Percentiles rank a stretch among this genome's conserved stretches.
Conservation (phyloP, 2,797 vertebrate genomes). For the Oceanodroma leucorhoa region DNA sequence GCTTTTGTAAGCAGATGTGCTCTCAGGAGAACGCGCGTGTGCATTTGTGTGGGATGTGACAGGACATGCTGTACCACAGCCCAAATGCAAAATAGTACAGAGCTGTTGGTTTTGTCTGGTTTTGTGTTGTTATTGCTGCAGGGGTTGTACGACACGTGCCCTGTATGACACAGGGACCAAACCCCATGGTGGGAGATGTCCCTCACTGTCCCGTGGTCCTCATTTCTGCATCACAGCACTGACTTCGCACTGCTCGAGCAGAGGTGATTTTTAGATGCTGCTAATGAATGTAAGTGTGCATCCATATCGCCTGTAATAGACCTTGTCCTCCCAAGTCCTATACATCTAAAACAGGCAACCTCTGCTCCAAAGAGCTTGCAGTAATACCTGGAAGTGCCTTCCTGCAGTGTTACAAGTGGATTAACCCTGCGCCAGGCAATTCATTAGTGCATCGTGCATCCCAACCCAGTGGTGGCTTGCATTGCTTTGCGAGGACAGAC, state of each 20-base stretch:
- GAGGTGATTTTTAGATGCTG: background rate
- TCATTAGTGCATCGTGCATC: fast-evolving
- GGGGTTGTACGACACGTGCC: fast-evolving
- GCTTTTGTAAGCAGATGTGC: background rate
- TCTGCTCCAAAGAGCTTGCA: background rate
- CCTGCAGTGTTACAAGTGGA: background rate
- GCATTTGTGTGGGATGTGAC: background rate
- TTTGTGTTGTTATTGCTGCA: fast-evolving
- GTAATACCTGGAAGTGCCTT: background rate
- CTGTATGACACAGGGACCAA: fast-evolving
- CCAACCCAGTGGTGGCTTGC: fast-evolving
- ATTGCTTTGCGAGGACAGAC: background rate
- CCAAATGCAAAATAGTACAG: fast-evolving
- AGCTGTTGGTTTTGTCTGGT: background rate
- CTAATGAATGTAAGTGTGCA: background rate
- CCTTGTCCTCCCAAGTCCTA: background rate
- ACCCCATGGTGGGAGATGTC: background rate
- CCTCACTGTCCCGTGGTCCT: background rate
- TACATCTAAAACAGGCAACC: background rate
- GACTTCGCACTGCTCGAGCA: background rate
- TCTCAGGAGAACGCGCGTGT: fast-evolving
- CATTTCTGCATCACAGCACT: background rate
- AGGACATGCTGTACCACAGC: background rate
- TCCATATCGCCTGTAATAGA: fast-evolving
- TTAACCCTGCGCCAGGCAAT: background rate